phyloP scores from a whole-genome alignment of 2,888 invertebrate genomes.

The Tenthredo notha region DNA sequence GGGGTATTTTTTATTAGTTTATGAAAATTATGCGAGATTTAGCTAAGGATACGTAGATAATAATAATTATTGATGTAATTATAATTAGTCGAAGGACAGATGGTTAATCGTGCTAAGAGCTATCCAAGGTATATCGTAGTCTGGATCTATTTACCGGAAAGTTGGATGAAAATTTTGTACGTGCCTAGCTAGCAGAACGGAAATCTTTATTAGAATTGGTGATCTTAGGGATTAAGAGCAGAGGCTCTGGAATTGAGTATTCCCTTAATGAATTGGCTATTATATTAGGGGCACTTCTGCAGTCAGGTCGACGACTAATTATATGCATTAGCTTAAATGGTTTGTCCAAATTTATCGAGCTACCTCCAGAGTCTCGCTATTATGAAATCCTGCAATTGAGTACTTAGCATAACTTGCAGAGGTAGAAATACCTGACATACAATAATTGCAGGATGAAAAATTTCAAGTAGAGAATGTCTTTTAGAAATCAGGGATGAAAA shows the following conservation, averaged over 20 bases:
- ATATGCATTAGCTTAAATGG: conserved; percentile 20
- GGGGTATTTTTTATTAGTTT: background rate
- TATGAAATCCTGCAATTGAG: conserved; percentile 22
- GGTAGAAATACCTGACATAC: background rate
- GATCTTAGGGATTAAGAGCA: conserved; percentile 2
- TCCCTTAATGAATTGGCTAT: conserved; percentile 36
- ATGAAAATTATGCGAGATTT: background rate
- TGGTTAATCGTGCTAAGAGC: conserved; percentile 6
- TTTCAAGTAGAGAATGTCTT: background rate
- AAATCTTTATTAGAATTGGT: conserved; percentile 37
- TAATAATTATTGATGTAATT: background rate
- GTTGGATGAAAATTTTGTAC: conserved; percentile 19
- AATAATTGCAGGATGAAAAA: background rate
- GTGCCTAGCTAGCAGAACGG: conserved; percentile 7
- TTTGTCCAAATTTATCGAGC: conserved; percentile 25
- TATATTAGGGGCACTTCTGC: conserved; percentile 22
- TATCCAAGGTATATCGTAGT: background rate
- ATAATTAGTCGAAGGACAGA: background rate
- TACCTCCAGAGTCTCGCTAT: background rate
- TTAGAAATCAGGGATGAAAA: background rate
- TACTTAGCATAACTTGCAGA: conserved; percentile 18
- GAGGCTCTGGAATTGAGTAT: background rate
- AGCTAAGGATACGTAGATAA: background rate
- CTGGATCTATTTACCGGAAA: conserved; percentile 3
- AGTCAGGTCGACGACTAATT: conserved; percentile 28